Base-by-base conservation (phyloP, 1,140 invertebrate species). In the Drosophila bifasciata region DNA sequence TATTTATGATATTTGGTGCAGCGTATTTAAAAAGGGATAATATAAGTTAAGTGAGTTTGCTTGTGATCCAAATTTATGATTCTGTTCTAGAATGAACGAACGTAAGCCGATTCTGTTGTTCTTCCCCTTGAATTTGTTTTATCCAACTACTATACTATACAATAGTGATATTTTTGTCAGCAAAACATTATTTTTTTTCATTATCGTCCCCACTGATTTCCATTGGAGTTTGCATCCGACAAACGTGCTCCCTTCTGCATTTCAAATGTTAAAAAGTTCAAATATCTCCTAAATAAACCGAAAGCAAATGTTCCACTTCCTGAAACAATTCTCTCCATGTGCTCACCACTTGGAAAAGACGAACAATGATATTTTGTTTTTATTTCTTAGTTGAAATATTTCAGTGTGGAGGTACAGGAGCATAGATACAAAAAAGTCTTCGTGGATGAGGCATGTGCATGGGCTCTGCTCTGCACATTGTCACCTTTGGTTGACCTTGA, bases 261-360 rank as follows among this genome's bases (percentile, higher is more conserved):
- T 86, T 85, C 58, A 81, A 83, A 88, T 88, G 83, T 88, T 88
- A 88, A 88, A 88, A 88, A 88, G 84, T 88, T 88, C 75, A 88
- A 83, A 88, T 79, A 73, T 79, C 75, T 88, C 69, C 61, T 62
- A 16, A 44, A 52, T 25, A 51, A 73, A 67, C 51, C 81, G 64
- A 69, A 48, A 81, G 79, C 83, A 88, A 88, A 88, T 88, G 83
- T 83, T 67, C 76, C 84, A 88, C 83, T 88, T 88, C 84, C 83
- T 79, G 80, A 76, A 72, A 76, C 83, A 88, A 86, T 86, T 86
- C 83, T 70, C 81, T 73, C 67, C 74, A 85, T 80, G 69, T 80
- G 73, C 83, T 43, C 56, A 23, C 49, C 70, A 86, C 63, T 81
- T 71, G 66, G 79, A 48, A 55, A 51, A 55, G 53, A 75, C 74